A percentile compares a stretch with the other conserved stretches of the same genome.
Conservation (phyloP, 2,113 vertebrate species). For the Macaca mulatta region DNA sequence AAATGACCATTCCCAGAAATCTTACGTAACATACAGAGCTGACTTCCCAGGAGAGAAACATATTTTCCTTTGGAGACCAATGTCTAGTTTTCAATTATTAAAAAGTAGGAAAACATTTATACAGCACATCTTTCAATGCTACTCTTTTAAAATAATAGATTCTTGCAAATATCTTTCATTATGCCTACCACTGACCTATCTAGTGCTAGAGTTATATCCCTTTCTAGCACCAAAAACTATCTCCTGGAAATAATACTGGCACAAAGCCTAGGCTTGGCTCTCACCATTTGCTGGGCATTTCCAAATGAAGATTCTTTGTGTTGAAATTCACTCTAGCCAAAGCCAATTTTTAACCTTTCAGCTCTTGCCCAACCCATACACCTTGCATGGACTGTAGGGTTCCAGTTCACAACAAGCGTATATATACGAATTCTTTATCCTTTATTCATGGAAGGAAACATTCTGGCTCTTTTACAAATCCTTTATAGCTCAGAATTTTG, state of each 20-base stretch:
- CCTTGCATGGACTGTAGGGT: fast-evolving
- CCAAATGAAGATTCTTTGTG: conserved; percentile 15
- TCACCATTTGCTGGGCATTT: background rate
- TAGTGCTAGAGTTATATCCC: background rate
- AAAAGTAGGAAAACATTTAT: conserved; percentile 46
- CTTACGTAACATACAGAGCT: background rate
- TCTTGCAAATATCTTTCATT: background rate
- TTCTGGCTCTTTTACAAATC: background rate
- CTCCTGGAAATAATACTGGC: conserved; percentile 28
- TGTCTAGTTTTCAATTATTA: conserved; percentile 42
- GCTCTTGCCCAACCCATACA: background rate
- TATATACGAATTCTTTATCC: background rate
- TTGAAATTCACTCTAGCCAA: conserved; percentile 12
- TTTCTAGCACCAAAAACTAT: background rate
- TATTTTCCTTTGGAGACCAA: conserved; percentile 46
- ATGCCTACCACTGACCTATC: background rate
- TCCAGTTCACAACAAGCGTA: background rate
- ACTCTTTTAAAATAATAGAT: background rate
- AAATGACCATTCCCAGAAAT: background rate
- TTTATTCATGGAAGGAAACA: background rate
- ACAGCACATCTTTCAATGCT: background rate
- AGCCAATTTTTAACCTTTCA: background rate
- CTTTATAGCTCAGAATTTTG: background rate
- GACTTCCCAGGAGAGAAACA: background rate
- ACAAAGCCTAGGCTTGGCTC: background rate